phyloP scores from a whole-genome alignment of 2,888 invertebrate genomes.

The Eupithecia dodoneata region DNA sequence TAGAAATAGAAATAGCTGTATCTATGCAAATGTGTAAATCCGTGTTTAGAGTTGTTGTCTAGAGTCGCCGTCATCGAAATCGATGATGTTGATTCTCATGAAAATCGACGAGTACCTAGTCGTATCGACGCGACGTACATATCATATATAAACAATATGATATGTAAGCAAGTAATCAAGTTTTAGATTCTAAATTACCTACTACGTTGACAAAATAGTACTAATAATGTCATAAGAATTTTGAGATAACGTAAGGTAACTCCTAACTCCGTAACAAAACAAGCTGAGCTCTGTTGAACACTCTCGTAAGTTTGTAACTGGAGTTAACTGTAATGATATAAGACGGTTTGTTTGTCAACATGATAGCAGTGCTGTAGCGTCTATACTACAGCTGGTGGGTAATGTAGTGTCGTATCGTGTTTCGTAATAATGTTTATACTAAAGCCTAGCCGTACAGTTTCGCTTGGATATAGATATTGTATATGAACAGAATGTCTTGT shows the following conservation, averaged over 20 bases:
- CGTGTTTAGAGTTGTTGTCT: no score
- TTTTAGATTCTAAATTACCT: neutral
- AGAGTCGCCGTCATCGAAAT: no score
- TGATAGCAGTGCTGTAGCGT: slow-evolving; percentile 17
- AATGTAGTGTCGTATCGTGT: neutral
- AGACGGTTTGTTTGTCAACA: slow-evolving; percentile 34
- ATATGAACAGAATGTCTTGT: neutral
- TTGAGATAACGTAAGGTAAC: neutral
- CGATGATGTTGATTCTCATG: no score
- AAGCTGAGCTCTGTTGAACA: slow-evolving; percentile 30
- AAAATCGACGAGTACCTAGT: no score
- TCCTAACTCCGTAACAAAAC: neutral
- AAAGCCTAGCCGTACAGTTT: neutral
- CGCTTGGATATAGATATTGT: neutral
- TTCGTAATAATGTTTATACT: neutral
- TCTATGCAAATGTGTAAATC: no score
- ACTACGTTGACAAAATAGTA: neutral
- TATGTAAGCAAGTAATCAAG: no score
- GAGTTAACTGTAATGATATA: slow-evolving; percentile 24
- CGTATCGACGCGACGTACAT: no score
- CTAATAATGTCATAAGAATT: no score
- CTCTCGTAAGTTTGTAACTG: slow-evolving; percentile 23
- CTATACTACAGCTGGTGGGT: neutral
- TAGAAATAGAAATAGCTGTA: no score
- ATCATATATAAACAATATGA: no score